Evolutionary conservation across 2,113 vertebrate genomes (phyloP).

Genomic region (Serilophus lunatus): DNA sequence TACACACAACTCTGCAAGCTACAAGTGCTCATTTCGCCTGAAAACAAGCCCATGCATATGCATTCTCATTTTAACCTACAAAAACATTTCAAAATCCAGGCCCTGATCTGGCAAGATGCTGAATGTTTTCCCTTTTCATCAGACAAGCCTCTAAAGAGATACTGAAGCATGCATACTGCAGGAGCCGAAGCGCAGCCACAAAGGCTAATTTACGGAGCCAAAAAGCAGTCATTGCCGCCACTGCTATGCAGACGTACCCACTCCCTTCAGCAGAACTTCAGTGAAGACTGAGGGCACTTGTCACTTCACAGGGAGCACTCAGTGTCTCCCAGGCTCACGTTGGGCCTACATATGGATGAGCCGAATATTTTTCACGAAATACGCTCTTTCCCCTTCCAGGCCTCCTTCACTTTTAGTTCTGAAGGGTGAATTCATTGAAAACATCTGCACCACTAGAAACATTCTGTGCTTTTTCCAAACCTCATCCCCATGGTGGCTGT

Average conservation of each 20-base stretch:
- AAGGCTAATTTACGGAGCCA: constrained; percentile 40
- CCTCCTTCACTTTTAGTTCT: constrained; percentile 55
- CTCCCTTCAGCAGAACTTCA: constrained; percentile 42
- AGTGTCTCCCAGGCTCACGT: constrained; percentile 17
- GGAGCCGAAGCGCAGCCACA: constrained; percentile 22
- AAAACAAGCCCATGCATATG: constrained; percentile 47
- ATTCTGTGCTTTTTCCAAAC: constrained; percentile 56
- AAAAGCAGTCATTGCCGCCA: constrained; percentile 43
- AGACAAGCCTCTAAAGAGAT: constrained; percentile 64
- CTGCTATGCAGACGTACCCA: constrained; percentile 6
- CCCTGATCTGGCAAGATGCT: constrained; percentile 47
- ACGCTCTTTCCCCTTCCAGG: constrained; percentile 60
- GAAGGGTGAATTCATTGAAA: constrained; percentile 64
- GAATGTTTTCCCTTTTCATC: constrained; percentile 55
- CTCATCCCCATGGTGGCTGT: constrained; percentile 39
- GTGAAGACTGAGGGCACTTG: constrained; percentile 40
- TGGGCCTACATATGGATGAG: constrained; percentile 50
- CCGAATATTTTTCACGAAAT: constrained; percentile 3
- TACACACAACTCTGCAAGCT: not conserved
- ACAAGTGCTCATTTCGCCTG: not conserved
- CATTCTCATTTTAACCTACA: constrained; percentile 51
- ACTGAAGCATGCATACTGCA: not conserved
- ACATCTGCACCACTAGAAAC: constrained; percentile 62
- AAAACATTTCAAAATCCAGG: constrained; percentile 57
- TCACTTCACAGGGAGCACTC: constrained; percentile 54